phyloP scores from a whole-genome alignment of 2,888 invertebrate genomes.

The Drosophila yooni region DNA sequence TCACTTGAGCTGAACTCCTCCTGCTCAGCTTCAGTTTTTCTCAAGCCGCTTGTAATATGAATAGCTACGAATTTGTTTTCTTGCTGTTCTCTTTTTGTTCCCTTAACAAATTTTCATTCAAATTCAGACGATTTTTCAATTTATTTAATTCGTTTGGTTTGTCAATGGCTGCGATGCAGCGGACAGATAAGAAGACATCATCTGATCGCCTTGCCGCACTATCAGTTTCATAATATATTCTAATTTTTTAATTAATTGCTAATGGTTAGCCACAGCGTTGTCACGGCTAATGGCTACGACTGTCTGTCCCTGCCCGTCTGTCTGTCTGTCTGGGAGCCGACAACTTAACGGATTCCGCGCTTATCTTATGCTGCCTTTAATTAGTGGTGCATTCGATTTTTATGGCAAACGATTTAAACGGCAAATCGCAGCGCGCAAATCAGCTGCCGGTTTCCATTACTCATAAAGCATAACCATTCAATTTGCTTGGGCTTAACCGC shows the following conservation, averaged over 20 bases:
- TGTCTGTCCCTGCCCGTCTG: slow-evolving; percentile 32
- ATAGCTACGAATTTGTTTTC: slow-evolving; percentile 37
- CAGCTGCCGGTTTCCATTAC: slow-evolving; percentile 78
- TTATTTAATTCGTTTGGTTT: slow-evolving; percentile 77
- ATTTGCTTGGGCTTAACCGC: slow-evolving; percentile 61
- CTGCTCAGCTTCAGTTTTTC: slow-evolving; percentile 19
- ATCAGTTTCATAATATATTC: slow-evolving; percentile 68
- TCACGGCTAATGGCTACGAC: slow-evolving; percentile 39
- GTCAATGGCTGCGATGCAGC: slow-evolving; percentile 58
- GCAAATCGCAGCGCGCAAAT: slow-evolving; percentile 68
- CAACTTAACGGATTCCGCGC: not conserved
- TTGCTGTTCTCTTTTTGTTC: slow-evolving; percentile 3
- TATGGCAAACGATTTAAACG: slow-evolving; percentile 66
- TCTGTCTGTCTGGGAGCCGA: slow-evolving; percentile 1
- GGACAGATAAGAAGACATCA: slow-evolving; percentile 57
- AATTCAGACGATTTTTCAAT: slow-evolving; percentile 67
- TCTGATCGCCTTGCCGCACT: slow-evolving; percentile 30
- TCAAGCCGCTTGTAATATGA: slow-evolving; percentile 32
- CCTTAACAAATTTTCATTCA: slow-evolving; percentile 67
- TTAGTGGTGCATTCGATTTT: slow-evolving; percentile 69
- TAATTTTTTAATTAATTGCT: slow-evolving; percentile 81
- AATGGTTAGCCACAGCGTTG: slow-evolving; percentile 75
- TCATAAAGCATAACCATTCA: slow-evolving; percentile 77
- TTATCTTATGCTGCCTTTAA: slow-evolving; percentile 53
- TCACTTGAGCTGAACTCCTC: slow-evolving; percentile 36